Base-by-base conservation (phyloP, 2,113 vertebrate species). In the Hymenochirus boettgeri region DNA sequence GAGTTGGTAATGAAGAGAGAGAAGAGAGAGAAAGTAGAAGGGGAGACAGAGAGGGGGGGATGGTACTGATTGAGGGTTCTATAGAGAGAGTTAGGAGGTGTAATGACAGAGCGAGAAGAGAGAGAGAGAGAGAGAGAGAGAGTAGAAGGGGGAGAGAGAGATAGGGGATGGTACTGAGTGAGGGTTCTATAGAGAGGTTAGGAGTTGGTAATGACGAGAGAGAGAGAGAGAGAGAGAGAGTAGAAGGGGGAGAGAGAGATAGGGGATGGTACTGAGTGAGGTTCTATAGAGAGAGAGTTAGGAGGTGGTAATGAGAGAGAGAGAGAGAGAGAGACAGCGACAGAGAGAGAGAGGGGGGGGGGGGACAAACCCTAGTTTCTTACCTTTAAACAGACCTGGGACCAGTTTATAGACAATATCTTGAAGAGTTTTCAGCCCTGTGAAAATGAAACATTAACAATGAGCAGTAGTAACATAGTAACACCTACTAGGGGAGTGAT, bases 341-440 rank as follows among this genome's bases (percentile, higher is more conserved):
- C 1, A 6, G 4, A 17, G 33, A 47, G 23, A 12, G 24, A 63
- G 24, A 12, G 24, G 54, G 24, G 25, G 59, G 61, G 61, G 61
- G 53, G 10, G 7, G 39, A 35, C 24, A 33, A 21, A n/a, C n/a
- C n/a, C n/a, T n/a, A n/a, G n/a, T n/a, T 70, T 85, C 93, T 90
- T 88, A 99, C 96, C 96, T 94, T 99, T 99, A 81, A 99, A 99
- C 75, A 99, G 95, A 66, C 95, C 96, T 50, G 96, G 96, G 37
- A 99, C 96, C 82, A 99, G 82, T 77, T 99, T 99, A 86, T 99
- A 99, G 39, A 99, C 97, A 60, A 99, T 99, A 82, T 99, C 96
- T 83, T 99, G 97, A 58, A 99, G 91, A 72, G 96, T 99, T 91
- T 99, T 99, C 96, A 80, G 96, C 98, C 79, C 96, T 99, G 54